Base-by-base conservation (phyloP, 2,888 invertebrate genomes). In the Eurytoma californica region DNA sequence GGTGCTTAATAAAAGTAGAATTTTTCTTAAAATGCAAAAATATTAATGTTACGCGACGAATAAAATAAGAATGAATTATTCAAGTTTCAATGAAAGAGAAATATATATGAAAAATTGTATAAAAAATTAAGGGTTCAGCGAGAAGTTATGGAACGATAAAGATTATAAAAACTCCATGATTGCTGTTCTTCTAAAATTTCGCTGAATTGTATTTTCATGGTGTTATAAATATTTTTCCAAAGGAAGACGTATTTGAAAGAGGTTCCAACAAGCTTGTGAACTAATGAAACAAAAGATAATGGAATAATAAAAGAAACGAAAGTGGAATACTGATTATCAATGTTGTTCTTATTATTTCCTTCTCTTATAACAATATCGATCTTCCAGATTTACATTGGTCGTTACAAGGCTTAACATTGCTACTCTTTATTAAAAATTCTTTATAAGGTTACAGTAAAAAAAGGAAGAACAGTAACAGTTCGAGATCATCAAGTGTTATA, bases 141-240 rank as follows among this genome's bases (percentile, higher is more conserved):
- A 83, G 72, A 53, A 63, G 86, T 82, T 73, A 80, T 79, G 72
- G 65, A 79, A 80, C 80, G 60, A 77, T 57, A 72, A 78, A 81
- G 14, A 73, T 63, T 68, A 72, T 30, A 67, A 51, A 49, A 3
- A 39, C 20, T n/a, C 39, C 3, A 24, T 47, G 18, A 39, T 60
- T 63, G 18, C 68, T 73, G 63, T 72, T 72, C 47, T 58, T 7
- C 61, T 63, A 18, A 73, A 73, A 73, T 58, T 66, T 80, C 73
- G 69, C 69, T 80, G 73, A 20, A 75, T 72, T 24, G 69, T 78
- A 80, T 80, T 80, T 80, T 80, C 77, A 78, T 78, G 77, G 70
- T 66, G 75, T 80, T 75, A 39, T 7, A 75, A 75, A 79, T 79
- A 81, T 79, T 81, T 79, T 79, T 81, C 76, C 81, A 81, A 79